These are phyloP conservation scores for Brienomyrus brachyistius DNA, from an alignment of 2,113 vertebrate species.

Conservation along the genomic window DNA sequence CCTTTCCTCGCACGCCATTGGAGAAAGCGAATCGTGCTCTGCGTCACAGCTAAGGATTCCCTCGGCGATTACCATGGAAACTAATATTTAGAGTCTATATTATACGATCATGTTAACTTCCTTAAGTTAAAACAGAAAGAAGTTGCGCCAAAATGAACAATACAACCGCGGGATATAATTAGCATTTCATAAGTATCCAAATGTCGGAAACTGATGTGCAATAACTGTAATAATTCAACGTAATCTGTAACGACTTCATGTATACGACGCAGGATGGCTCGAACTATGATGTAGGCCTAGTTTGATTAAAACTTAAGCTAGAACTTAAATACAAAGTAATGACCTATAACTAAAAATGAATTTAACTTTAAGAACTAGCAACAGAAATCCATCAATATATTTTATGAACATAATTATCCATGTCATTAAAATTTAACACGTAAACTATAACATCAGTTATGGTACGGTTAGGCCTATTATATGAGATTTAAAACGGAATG, in stretches of 20 bases:
- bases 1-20: conserved; percentile 44
- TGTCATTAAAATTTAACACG: not conserved
- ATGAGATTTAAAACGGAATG: not conserved
- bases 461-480: not conserved
- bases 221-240: not conserved
- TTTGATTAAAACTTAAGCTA: not conserved
- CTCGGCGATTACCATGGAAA: conserved; percentile 15
- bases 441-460: not conserved
- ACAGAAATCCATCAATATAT: not conserved
- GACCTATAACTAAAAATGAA: not conserved
- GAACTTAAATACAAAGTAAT: not conserved
- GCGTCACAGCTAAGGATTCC: conserved; percentile 33
- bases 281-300: not conserved
- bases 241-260: not conserved
- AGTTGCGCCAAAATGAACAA: not conserved
- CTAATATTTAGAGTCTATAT: not conserved
- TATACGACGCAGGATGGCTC: not conserved
- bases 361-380: not conserved
- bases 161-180: not conserved
- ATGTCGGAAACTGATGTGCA: not conserved
- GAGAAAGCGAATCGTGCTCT: conserved; percentile 23
- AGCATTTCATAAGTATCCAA: not conserved
- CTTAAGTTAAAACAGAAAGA: not conserved
- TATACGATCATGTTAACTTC: not conserved
- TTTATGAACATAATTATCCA: not conserved